Base-by-base conservation (phyloP, 2,113 vertebrate genomes). In the Cromileptes altivelis region DNA sequence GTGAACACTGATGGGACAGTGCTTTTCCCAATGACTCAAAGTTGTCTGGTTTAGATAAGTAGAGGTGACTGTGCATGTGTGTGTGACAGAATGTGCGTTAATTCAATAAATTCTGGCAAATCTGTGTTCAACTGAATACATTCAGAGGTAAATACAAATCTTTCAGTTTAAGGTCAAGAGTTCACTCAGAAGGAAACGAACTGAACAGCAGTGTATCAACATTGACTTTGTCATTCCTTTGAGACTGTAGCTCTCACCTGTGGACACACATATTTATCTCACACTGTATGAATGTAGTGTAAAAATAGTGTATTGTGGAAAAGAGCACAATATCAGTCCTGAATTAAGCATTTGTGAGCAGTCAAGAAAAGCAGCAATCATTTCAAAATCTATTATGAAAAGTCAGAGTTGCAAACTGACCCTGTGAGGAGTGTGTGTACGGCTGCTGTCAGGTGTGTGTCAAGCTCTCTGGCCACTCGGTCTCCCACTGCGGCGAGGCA, bases 401-500 rank as follows among this genome's bases (percentile, higher is more conserved):
- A 25, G 25, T 27, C 68, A 67, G 4, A 45, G 73, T 33, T 52
- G 53, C 14, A 47, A 58, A 97, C 97, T 96, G 91, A 99, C 98
- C 95, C 95, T 88, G 93, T 94, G 60, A 98, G 96, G 82, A 99
- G 96, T 57, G 67, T 91, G 74, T 95, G 93, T 33, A 96, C 88
- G 1, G 97, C 97, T 85, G 90, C 89, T 10, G 92, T 84, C 79
- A 99, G 93, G 55, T 95, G 94, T 37, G 95, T 90, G 78, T 93
- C 94, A 72, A 98, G 82, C 30, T 97, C 96, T 30, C 70, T 88
- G 50, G 89, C 91, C 69, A 97, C 93, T 11, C 92, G 94, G 65
- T 97, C 96, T 58, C 96, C 97, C 1, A 98, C 11, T 37, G 95
- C 95, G 70, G 96, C 96, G 56, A 99, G 93, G 87, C 96, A 97